phyloP scores from a whole-genome alignment of 2,113 vertebrate species.

The Prochilodus magdalenae region DNA sequence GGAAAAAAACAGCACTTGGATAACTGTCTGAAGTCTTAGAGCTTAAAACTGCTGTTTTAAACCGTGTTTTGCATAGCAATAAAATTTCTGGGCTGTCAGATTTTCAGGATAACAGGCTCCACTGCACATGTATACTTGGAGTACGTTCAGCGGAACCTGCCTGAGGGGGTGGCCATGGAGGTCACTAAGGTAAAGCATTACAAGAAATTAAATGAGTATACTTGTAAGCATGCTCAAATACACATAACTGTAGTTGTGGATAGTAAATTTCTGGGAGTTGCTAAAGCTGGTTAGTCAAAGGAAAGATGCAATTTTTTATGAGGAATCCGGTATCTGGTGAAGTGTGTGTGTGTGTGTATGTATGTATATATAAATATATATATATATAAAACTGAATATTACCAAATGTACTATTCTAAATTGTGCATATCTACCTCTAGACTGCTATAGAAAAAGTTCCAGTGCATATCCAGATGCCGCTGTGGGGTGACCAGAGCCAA shows the following conservation, averaged over 20 bases:
- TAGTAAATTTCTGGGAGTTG: too few species aligned
- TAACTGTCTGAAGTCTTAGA: too few species aligned
- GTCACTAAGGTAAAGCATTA: conserved; percentile 84
- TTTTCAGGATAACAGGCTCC: conserved; percentile 86
- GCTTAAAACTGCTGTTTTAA: background rate
- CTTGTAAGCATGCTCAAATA: too few species aligned
- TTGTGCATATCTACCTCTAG: conserved; percentile 68
- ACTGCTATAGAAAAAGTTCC: conserved; percentile 87
- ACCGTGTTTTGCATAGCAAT: background rate
- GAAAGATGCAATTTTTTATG: too few species aligned
- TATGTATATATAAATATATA: too few species aligned
- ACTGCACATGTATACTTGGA: conserved; percentile 91
- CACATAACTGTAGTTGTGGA: too few species aligned
- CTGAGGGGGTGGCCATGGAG: conserved; percentile 95
- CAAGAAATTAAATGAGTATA: too few species aligned
- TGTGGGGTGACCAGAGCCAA: conserved; percentile 81
- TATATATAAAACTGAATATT: background rate
- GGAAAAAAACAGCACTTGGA: too few species aligned
- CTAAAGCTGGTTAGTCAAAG: too few species aligned
- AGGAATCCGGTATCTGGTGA: background rate
- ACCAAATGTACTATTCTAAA: conserved; percentile 40
- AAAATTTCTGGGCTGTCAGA: conserved; percentile 65
- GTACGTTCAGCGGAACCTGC: conserved; percentile 95
- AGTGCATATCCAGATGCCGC: conserved; percentile 87
- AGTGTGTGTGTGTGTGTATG: too few species aligned